Conservation (phyloP, 1,140 invertebrate species). For the Anastrepha obliqua region DNA sequence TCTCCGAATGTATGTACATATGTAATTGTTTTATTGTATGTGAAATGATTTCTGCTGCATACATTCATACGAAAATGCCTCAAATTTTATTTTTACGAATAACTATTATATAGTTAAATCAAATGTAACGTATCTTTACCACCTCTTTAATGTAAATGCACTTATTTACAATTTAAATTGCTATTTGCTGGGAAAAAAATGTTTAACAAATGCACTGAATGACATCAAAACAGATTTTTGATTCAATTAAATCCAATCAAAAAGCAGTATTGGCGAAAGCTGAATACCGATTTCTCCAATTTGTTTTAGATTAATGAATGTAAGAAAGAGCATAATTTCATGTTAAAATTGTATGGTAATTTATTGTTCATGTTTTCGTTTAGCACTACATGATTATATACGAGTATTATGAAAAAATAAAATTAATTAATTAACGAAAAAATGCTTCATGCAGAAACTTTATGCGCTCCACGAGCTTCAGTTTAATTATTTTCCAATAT, state of each 20-base stretch:
- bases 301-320: too few species aligned
- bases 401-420: constrained; percentile 35
- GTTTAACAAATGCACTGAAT: background rate
- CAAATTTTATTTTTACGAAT: background rate
- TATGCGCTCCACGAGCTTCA: background rate
- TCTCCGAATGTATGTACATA: background rate
- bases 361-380: background rate
- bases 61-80: background rate
- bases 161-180: background rate
- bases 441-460: too few species aligned
- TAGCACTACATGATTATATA: background rate
- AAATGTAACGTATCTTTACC: background rate
- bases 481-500: background rate
- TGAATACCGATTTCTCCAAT: too few species aligned
- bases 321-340: background rate
- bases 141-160: background rate
- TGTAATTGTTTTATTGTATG: background rate
- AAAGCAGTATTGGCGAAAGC: too few species aligned
- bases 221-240: background rate
- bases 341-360: background rate
- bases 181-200: background rate
- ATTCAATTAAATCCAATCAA: background rate
- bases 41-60: background rate
- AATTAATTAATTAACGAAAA: background rate
- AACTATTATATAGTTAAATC: background rate